A percentile compares a stretch with the other conserved stretches of the same genome.
Evolutionary conservation across 2,113 vertebrate species (phyloP).

Genomic region (Aldabrachelys gigantea): DNA sequence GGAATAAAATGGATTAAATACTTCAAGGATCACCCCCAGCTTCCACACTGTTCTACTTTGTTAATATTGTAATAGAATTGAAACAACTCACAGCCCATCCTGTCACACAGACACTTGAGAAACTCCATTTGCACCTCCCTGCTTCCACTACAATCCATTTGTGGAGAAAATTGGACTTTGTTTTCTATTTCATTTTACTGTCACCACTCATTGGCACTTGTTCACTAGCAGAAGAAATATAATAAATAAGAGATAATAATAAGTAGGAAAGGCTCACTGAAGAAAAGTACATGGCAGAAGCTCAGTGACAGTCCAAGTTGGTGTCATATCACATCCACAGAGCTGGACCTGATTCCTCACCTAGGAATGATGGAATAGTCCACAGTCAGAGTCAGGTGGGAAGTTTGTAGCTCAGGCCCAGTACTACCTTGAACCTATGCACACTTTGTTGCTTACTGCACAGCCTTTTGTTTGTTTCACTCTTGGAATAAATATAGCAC

Average conservation of each 20-base stretch:
- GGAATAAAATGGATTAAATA: constrained; percentile 30
- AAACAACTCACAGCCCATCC: constrained; percentile 38
- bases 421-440: neutral
- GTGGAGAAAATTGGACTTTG: constrained; percentile 68
- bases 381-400: neutral
- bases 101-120: constrained; percentile 54
- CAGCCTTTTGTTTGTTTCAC: neutral
- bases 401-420: constrained; percentile 6
- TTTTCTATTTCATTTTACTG: constrained; percentile 53
- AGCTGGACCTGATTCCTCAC: neutral
- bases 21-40: constrained; percentile 14
- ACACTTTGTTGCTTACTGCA: constrained; percentile 48
- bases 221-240: constrained; percentile 18
- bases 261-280: constrained; percentile 20
- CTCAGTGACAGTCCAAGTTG: neutral
- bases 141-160: constrained; percentile 73
- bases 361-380: neutral
- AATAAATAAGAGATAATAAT: constrained; percentile 17
- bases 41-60: constrained; percentile 39
- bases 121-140: constrained; percentile 70
- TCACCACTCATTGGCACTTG: constrained; percentile 40
- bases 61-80: constrained; percentile 28
- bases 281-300: neutral
- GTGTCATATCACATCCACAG: neutral
- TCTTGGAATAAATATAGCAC: constrained; percentile 39